Evolutionary conservation across 2,888 invertebrate species (phyloP).

Genomic region (Hermaeophaga mercurialis): DNA sequence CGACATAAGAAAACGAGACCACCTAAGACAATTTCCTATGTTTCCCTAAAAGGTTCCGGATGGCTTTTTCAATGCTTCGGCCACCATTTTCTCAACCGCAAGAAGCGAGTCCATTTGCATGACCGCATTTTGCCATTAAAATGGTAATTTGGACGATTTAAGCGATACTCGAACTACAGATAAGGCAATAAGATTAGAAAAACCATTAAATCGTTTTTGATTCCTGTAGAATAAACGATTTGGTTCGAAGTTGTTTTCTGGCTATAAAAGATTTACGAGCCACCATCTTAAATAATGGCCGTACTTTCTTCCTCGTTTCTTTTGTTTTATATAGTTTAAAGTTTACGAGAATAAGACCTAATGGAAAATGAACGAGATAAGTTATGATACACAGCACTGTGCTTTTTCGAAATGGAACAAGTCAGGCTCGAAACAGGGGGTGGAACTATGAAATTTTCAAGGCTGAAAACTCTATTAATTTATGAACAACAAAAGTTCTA

Average conservation of each 20-base stretch:
- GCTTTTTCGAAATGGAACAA: conserved; percentile 8
- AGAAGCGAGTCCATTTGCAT: conserved; percentile 21
- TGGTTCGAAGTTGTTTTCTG: conserved; percentile 30
- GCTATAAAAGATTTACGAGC: conserved; percentile 33
- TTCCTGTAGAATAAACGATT: conserved; percentile 30
- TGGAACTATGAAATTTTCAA: too few species aligned
- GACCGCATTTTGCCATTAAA: conserved; percentile 24
- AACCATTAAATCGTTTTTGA: conserved; percentile 25
- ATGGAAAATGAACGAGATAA: conserved; percentile 32
- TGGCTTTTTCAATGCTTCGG: too few species aligned
- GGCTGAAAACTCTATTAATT: too few species aligned
- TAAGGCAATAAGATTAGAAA: conserved; percentile 23
- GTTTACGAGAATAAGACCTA: conserved; percentile 26
- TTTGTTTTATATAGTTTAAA: conserved; percentile 27
- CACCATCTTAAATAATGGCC: conserved; percentile 29
- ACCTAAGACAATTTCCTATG: too few species aligned
- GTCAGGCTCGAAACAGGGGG: background rate
- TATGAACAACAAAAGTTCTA: too few species aligned
- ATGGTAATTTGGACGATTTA: conserved; percentile 25
- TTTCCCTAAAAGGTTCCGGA: too few species aligned
- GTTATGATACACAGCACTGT: conserved; percentile 30
- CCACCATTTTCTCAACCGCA: conserved; percentile 11
- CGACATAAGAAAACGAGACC: too few species aligned
- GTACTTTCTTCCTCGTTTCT: conserved; percentile 22
- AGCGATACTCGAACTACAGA: conserved; percentile 23